These are phyloP conservation scores for Harlomillsia oculata DNA, from an alignment of 1,140 invertebrate genomes.

Conservation along the genomic window DNA sequence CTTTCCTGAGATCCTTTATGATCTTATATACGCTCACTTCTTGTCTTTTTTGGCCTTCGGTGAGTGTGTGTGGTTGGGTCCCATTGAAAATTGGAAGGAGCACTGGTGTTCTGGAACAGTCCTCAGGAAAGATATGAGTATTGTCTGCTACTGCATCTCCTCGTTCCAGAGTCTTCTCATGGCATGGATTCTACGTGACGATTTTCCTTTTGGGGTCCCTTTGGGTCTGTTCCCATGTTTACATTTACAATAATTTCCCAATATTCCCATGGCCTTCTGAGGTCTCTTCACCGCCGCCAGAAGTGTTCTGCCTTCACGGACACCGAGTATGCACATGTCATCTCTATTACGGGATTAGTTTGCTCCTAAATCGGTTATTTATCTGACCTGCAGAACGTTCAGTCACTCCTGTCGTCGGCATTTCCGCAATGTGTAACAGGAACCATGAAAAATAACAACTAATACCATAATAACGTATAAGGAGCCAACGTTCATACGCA, in stretches of 20 bases:
- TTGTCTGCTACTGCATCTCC: constrained; percentile 20
- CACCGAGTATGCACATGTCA: neutral
- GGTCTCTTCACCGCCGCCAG: constrained; percentile 7
- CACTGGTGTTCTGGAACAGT: neutral
- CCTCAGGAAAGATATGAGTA: constrained; percentile 21
- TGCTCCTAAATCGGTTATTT: constrained; percentile 20
- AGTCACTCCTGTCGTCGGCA: no score
- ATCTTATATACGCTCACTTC: no score
- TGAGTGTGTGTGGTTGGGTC: neutral
- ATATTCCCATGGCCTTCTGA: constrained; percentile 22
- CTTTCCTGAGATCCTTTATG: no score
- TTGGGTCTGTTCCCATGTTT: constrained; percentile 26
- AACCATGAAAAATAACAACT: no score
- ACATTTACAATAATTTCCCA: constrained; percentile 30
- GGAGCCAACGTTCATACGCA: no score
- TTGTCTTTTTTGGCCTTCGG: neutral
- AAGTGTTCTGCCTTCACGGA: no score
- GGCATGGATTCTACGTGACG: constrained; percentile 23
- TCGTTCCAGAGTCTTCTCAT: constrained; percentile 16
- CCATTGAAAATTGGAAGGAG: constrained; percentile 11
- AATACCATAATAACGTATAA: no score
- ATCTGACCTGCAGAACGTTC: no score
- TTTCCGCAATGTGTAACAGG: no score
- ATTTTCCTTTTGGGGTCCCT: constrained; percentile 24
- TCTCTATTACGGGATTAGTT: neutral